phyloP scores from a whole-genome alignment of 2,888 invertebrate species.

The Charanyca ferruginea region DNA sequence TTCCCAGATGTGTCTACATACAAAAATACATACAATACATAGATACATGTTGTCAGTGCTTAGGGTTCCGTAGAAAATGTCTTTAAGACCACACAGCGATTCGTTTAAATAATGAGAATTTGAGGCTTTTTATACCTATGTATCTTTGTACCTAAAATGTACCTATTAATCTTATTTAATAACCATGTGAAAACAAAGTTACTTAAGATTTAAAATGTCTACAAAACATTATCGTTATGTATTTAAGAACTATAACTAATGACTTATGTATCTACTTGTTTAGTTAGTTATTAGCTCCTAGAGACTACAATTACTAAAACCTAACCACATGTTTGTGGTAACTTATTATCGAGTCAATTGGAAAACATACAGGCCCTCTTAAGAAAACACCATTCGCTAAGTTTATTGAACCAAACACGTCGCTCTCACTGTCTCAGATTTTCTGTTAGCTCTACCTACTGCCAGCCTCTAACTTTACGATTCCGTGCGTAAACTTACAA shows the following conservation, averaged over 20 bases:
- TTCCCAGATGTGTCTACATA: constrained; percentile 71
- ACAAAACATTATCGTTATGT: constrained; percentile 35
- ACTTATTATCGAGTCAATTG: constrained; percentile 39
- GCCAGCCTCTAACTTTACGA: constrained; percentile 85
- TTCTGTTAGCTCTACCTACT: constrained; percentile 89
- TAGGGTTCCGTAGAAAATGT: constrained; percentile 65
- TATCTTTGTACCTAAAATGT: too few species aligned
- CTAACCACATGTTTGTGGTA: constrained; percentile 22
- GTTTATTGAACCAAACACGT: constrained; percentile 69
- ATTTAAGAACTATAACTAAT: constrained; percentile 4
- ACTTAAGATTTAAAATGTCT: not conserved
- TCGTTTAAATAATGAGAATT: not conserved
- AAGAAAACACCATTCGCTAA: constrained; percentile 57
- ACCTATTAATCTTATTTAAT: too few species aligned
- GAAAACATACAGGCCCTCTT: constrained; percentile 68
- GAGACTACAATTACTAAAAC: constrained; percentile 24
- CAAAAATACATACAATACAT: constrained; percentile 41
- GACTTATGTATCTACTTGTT: not conserved
- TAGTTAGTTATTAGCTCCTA: constrained; percentile 9
- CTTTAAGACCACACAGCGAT: not conserved
- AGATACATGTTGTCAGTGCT: constrained; percentile 60
- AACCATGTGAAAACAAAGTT: too few species aligned
- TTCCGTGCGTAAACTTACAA: constrained; percentile 88
- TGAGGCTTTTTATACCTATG: not conserved
- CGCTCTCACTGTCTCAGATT: constrained; percentile 80